Base-by-base conservation (phyloP, 1,140 invertebrate genomes). In the Samia ricini region DNA sequence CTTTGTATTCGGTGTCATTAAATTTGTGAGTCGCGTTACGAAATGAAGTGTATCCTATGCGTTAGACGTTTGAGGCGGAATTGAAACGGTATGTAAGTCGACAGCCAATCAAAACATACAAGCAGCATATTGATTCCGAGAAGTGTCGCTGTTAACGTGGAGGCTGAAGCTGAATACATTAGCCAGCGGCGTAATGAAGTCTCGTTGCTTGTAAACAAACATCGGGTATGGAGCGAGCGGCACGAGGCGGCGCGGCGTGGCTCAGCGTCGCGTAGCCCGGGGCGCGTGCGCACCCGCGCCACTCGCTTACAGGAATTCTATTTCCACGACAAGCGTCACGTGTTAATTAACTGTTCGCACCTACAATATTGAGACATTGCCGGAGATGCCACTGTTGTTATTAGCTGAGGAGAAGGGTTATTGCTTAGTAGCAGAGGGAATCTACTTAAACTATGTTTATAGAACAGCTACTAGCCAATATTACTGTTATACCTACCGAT, bases 91-190 rank as follows among this genome's bases (percentile, higher is more conserved):
- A 57, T 52, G 59, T 42, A 26, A 59, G 65, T 69, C 66, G 75
- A 67, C 68, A 84, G 78, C 83, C 85, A 89, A 88, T 90, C 88
- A 90, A 90, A 90, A 90, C 88, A 90, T 90, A 89, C 85, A 87
- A 87, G 83, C 79, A 88, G 85, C 83, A 85, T 90, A 90, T 90
- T 90, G 88, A 90, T 90, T 90, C 88, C 83, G 82, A 90, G 88
- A 90, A 90, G 88, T 90, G 88, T 90, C 88, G 88, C 84, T 88
- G 88, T 86, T 90, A 88, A 87, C 85, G 85, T 85, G 81, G 77
- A 88, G 83, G 85, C 86, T 88, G 85, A 88, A 90, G 85, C 85
- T 86, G 88, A 88, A 90, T 90, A 90, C 88, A 90, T 90, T 90
- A 90, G 85, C 85, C 85, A 77, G 81, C 79, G 83, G 85, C 84